phyloP scores from a whole-genome alignment of 2,888 invertebrate genomes.

The Eledona agricola region DNA sequence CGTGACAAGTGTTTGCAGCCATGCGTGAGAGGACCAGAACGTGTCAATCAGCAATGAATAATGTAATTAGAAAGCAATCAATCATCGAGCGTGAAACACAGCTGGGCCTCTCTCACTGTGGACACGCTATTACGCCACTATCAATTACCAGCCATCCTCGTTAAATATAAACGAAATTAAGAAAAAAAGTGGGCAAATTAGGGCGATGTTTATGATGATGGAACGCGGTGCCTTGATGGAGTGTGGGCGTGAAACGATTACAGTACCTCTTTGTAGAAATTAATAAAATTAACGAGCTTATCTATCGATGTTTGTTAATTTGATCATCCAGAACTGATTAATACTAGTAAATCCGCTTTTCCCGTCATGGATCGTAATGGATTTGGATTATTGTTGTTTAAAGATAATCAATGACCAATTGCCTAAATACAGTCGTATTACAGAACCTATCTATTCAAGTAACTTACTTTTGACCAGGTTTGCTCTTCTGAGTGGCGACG shows the following conservation, averaged over 20 bases:
- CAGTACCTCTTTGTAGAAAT: slow-evolving; percentile 1
- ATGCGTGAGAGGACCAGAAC: slow-evolving; percentile 41
- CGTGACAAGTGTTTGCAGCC: slow-evolving; percentile 40
- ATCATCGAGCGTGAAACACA: slow-evolving; percentile 57
- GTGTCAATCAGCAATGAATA: slow-evolving; percentile 61
- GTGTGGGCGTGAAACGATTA: not conserved
- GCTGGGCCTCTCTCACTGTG: slow-evolving; percentile 55
- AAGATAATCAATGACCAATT: too few relatives aligned
- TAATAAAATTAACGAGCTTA: slow-evolving; percentile 7
- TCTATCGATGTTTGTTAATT: slow-evolving; percentile 16
- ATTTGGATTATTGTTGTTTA: slow-evolving; percentile 5
- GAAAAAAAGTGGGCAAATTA: slow-evolving; percentile 2
- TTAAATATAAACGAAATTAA: slow-evolving; percentile 45
- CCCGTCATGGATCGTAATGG: slow-evolving; percentile 7
- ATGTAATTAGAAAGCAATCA: slow-evolving; percentile 62
- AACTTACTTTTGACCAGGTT: slow-evolving; percentile 59
- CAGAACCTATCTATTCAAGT: too few relatives aligned
- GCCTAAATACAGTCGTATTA: too few relatives aligned
- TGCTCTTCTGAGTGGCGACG: slow-evolving; percentile 49
- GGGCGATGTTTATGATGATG: too few relatives aligned
- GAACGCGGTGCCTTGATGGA: slow-evolving; percentile 1
- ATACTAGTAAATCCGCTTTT: slow-evolving; percentile 5
- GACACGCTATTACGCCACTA: slow-evolving; percentile 53
- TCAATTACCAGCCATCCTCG: slow-evolving; percentile 52
- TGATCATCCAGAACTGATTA: slow-evolving; percentile 6